phyloP scores from a whole-genome alignment of 2,797 vertebrate species.

The Labeo calbasu region DNA sequence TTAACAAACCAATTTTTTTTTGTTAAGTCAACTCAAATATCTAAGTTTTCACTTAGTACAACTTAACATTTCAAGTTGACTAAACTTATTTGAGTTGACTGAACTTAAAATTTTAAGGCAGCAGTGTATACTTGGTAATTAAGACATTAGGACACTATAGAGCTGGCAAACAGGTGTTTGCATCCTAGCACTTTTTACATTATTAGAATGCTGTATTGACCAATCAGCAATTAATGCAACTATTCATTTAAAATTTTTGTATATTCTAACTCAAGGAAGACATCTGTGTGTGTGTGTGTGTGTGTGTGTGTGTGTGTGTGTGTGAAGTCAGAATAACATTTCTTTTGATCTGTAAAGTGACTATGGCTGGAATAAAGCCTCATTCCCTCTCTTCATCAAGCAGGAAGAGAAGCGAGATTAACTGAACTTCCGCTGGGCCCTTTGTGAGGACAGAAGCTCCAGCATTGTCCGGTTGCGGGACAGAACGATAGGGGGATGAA shows the following conservation, averaged over 20 bases:
- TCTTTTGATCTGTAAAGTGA: conserved; percentile 55
- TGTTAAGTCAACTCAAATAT: no score
- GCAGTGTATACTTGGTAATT: no score
- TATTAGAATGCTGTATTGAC: not conserved
- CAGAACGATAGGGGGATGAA: conserved; percentile 46
- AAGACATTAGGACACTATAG: no score
- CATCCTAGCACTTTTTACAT: not conserved
- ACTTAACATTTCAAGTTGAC: no score
- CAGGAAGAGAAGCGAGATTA: conserved; percentile 61
- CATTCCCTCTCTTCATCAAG: conserved; percentile 55
- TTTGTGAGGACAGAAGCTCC: conserved; percentile 52
- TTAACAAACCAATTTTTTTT: no score
- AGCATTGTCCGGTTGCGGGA: conserved; percentile 54
- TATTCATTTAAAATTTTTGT: not conserved
- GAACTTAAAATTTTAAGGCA: no score
- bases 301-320: not conserved
- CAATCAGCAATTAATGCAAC: not conserved
- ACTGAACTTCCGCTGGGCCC: conserved; percentile 57
- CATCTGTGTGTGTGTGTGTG: no score
- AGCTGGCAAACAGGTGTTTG: not conserved
- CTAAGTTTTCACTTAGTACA: no score
- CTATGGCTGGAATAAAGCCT: conserved; percentile 55
- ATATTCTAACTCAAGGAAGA: not conserved
- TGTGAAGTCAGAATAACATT: conserved; percentile 21
- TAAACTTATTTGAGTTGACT: no score